Evolutionary conservation across 2,888 invertebrate genomes (phyloP).

Genomic region (Gibbula magus): DNA sequence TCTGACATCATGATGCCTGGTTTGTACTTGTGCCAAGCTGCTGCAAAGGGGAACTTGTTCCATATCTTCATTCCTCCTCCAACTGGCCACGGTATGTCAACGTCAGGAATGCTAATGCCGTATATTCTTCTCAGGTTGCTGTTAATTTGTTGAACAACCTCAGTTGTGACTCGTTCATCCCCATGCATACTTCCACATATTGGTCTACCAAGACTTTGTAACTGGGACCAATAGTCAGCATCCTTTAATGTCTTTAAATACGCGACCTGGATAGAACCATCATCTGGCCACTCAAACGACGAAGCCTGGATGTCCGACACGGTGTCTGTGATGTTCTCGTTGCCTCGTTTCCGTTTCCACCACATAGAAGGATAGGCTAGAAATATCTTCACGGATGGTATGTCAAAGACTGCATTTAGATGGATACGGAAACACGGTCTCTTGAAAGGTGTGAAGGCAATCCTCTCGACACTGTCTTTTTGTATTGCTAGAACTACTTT

Average conservation of each 20-base stretch:
- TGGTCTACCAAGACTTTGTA: not conserved
- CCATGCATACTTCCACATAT: not conserved
- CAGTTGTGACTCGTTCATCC: not conserved
- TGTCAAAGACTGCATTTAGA: not conserved
- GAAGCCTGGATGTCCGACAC: not conserved
- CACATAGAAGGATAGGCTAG: not conserved
- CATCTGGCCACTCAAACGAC: not conserved
- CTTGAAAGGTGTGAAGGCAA: not conserved
- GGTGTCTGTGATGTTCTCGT: not conserved
- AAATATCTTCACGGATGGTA: not conserved
- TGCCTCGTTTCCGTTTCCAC: not conserved
- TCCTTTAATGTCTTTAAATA: not conserved
- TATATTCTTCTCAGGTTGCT: not conserved
- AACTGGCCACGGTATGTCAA: not conserved
- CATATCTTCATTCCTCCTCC: slow-evolving; percentile 8
- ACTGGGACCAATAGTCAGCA: not conserved
- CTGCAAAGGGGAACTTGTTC: not conserved
- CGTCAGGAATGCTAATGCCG: not conserved
- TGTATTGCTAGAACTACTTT: not conserved
- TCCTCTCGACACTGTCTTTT: not conserved
- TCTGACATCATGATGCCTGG: not conserved
- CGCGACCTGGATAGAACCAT: no score
- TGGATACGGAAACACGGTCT: not conserved
- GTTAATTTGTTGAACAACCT: not conserved
- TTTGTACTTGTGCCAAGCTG: not conserved